A percentile compares a stretch with the other conserved stretches of the same genome.
phyloP scores from a whole-genome alignment of 2,888 invertebrate genomes.

The Pedicia rivosa region DNA sequence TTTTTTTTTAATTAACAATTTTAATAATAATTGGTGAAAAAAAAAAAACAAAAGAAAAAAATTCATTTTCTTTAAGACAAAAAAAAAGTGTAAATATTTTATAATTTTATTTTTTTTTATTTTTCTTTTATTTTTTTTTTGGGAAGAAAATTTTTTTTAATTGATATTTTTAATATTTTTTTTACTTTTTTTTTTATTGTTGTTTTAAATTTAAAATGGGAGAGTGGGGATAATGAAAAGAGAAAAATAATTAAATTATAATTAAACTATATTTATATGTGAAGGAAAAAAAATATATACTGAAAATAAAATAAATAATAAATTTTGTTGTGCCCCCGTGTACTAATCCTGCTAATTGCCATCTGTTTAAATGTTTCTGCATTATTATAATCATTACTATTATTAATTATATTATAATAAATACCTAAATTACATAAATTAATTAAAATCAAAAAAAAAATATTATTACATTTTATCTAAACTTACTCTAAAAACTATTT shows the following conservation, averaged over 20 bases:
- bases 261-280: constrained; percentile 6
- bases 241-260: constrained; percentile 4
- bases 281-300: too few species aligned
- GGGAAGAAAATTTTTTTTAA: too few species aligned
- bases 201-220: too few species aligned
- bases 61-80: too few species aligned
- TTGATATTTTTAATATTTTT: too few species aligned
- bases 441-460: constrained; percentile 1
- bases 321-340: constrained; percentile 78
- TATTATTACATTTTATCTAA: background rate
- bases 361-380: constrained; percentile 12
- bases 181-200: too few species aligned
- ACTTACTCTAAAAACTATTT: constrained; percentile 3
- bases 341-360: constrained; percentile 29
- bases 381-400: constrained; percentile 10
- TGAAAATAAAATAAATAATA: too few species aligned
- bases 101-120: too few species aligned
- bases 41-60: too few species aligned
- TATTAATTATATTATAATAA: background rate
- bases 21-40: background rate
- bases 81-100: too few species aligned
- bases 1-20: background rate
- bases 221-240: too few species aligned
- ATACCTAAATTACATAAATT: constrained; percentile 1
- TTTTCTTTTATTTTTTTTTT: too few species aligned